A percentile compares a stretch with the other conserved stretches of the same genome.
phyloP scores from a whole-genome alignment of 2,113 vertebrate genomes.

The Notothenia coriiceps region DNA sequence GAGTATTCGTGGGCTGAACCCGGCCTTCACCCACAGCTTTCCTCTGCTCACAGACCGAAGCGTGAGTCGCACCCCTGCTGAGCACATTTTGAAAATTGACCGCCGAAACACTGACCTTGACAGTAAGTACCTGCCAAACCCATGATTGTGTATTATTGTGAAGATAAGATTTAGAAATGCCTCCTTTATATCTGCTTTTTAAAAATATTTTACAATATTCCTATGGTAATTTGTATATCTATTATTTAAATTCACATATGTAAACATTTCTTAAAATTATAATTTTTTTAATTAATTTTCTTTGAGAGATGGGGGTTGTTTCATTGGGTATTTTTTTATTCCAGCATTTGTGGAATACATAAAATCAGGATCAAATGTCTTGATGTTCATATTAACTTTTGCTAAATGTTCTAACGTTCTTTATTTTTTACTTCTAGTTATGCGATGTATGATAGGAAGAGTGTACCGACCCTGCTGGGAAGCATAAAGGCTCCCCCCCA shows the following conservation, averaged over 20 bases:
- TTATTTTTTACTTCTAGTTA: conserved; percentile 79
- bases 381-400: too few relatives aligned
- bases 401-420: neutral
- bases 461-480: conserved; percentile 96
- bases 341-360: too few relatives aligned
- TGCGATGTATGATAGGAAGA: conserved; percentile 96
- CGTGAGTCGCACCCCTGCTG: conserved; percentile 71
- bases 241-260: too few relatives aligned
- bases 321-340: too few relatives aligned
- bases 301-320: too few relatives aligned
- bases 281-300: too few relatives aligned
- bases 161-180: too few relatives aligned
- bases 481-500: conserved; percentile 66
- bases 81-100: conserved; percentile 75
- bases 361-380: too few relatives aligned
- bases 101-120: conserved; percentile 85
- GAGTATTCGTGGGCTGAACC: conserved; percentile 48
- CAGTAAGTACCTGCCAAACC: conserved; percentile 81
- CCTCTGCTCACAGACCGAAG: conserved; percentile 81
- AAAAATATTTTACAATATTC: too few relatives aligned
- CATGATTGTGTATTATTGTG: neutral
- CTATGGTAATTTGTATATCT: too few relatives aligned
- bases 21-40: conserved; percentile 65
- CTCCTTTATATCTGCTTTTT: too few relatives aligned
- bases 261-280: too few relatives aligned